Conservation (phyloP, 2,888 invertebrate species). For the Eupithecia insigniata region DNA sequence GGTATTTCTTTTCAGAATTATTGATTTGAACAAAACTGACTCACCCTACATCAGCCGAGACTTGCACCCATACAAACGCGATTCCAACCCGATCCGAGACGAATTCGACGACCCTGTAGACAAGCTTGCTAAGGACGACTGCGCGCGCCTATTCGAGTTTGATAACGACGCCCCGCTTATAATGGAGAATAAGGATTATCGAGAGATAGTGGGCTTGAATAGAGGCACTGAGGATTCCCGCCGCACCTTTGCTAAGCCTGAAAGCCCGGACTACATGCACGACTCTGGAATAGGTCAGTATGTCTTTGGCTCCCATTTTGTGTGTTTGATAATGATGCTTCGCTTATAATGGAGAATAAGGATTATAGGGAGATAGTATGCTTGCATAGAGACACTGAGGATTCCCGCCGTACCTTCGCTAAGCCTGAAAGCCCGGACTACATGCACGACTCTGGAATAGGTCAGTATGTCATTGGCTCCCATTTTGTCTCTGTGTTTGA, state of each 20-base stretch:
- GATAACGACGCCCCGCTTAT: constrained; percentile 84
- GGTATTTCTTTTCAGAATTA: constrained; percentile 69
- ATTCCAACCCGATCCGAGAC: constrained; percentile 60
- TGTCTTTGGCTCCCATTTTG: not conserved
- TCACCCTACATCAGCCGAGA: constrained; percentile 76
- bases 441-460: constrained; percentile 83
- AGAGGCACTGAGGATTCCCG: constrained; percentile 80
- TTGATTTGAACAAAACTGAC: constrained; percentile 79
- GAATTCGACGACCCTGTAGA: constrained; percentile 75
- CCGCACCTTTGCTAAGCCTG: constrained; percentile 78
- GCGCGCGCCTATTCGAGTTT: constrained; percentile 83
- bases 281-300: constrained; percentile 81
- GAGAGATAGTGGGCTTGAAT: constrained; percentile 78
- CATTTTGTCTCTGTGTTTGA: constrained; percentile 82
- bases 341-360: constrained; percentile 79
- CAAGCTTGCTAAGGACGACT: constrained; percentile 77
- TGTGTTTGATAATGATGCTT: constrained; percentile 85
- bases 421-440: constrained; percentile 81
- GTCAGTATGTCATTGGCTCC: constrained; percentile 50
- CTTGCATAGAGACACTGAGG: constrained; percentile 78
- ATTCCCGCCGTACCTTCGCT: constrained; percentile 79
- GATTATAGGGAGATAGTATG: constrained; percentile 78
- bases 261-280: constrained; percentile 82
- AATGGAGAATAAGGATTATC: constrained; percentile 78
- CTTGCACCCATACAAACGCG: constrained; percentile 69